phyloP scores from a whole-genome alignment of 2,888 invertebrate species.

The Ypsolopha scabrella region DNA sequence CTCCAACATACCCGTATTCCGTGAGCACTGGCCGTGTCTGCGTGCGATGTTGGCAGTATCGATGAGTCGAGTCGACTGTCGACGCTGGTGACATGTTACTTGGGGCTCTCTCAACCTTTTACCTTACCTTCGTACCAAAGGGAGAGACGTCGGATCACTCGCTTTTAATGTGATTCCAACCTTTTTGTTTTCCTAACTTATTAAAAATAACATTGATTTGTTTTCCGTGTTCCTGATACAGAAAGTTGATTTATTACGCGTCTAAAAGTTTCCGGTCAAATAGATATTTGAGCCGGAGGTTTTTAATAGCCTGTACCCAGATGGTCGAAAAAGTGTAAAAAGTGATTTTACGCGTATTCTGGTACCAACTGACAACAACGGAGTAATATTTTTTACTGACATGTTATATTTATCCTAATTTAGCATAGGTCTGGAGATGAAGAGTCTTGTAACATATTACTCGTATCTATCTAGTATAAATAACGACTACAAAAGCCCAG shows the following conservation, averaged over 20 bases:
- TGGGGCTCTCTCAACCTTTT: not conserved
- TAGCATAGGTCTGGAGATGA: too few relatives aligned
- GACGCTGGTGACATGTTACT: not conserved
- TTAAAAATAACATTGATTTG: too few relatives aligned
- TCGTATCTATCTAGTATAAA: not conserved
- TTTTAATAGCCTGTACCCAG: too few relatives aligned
- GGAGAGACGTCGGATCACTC: not conserved
- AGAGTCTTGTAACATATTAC: not conserved
- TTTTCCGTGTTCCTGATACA: too few relatives aligned
- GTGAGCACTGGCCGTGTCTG: not conserved
- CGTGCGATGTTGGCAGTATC: not conserved
- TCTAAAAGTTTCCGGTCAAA: too few relatives aligned
- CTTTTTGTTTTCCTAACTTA: too few relatives aligned
- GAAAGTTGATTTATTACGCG: too few relatives aligned
- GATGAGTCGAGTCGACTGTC: not conserved
- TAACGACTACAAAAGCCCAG: slow-evolving; percentile 8
- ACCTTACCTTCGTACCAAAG: too few relatives aligned
- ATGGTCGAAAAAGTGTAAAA: not conserved
- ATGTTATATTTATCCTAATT: too few relatives aligned
- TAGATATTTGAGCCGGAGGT: too few relatives aligned
- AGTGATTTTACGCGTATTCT: not conserved
- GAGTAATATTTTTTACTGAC: not conserved
- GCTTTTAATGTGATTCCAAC: too few relatives aligned
- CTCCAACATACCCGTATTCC: not conserved
- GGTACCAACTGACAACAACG: not conserved